These are phyloP conservation scores for Mercenaria mercenaria DNA, from an alignment of 1,140 invertebrate species.

Conservation along the genomic window DNA sequence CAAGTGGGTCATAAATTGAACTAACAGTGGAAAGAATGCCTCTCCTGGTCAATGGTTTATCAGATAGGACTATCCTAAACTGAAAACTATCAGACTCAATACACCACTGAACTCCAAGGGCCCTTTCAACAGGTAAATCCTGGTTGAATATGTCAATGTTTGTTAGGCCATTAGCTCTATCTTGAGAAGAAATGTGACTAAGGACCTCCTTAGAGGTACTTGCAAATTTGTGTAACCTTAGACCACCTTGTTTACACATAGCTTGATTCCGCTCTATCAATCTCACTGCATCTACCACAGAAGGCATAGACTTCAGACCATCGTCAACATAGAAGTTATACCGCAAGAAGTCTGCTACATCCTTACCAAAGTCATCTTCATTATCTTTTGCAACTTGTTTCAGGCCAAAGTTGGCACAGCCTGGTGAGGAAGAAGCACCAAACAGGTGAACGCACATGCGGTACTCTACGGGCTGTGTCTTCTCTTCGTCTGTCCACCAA, in stretches of 20 bases:
- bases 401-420: constrained; percentile 66
- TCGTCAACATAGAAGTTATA: constrained; percentile 71
- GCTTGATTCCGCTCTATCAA: constrained; percentile 31
- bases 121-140: constrained; percentile 55
- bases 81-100: constrained; percentile 60
- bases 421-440: constrained; percentile 69
- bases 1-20: constrained; percentile 70
- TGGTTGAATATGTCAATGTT: constrained; percentile 54
- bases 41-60: constrained; percentile 52
- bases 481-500: constrained; percentile 14
- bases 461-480: constrained; percentile 54
- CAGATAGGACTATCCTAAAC: constrained; percentile 43
- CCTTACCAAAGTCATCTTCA: background rate
- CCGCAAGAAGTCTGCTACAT: constrained; percentile 43
- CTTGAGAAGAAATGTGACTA: background rate
- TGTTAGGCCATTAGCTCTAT: constrained; percentile 12
- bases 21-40: constrained; percentile 62
- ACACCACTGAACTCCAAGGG: constrained; percentile 48
- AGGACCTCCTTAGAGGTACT: constrained; percentile 62
- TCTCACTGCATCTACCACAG: constrained; percentile 29
- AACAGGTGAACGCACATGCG: constrained; percentile 71
- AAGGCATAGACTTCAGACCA: constrained; percentile 50
- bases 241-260: constrained; percentile 44
- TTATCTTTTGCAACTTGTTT: constrained; percentile 39
- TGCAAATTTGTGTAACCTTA: constrained; percentile 64